Evolutionary conservation across 92 coral and sea anemone species (phyloP).

Genomic region (Porites evermanni): DNA sequence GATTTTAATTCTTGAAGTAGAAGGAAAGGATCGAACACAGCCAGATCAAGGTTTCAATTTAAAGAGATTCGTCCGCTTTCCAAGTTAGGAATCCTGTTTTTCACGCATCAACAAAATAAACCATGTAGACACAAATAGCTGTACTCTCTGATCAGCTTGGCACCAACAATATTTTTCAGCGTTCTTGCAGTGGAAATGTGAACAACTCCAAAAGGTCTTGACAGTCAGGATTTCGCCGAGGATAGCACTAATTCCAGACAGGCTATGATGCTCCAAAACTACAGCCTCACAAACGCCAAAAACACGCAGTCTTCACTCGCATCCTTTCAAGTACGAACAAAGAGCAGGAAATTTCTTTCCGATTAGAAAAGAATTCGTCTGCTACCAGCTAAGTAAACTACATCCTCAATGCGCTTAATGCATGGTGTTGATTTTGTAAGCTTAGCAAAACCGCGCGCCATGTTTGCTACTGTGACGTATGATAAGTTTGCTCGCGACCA

Average conservation of each 20-base stretch:
- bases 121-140: not conserved
- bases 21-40: not conserved
- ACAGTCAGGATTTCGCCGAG: conserved; percentile 18
- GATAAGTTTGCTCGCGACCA: conserved; percentile 68
- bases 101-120: not conserved
- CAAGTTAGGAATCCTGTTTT: conserved; percentile 21
- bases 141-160: not conserved
- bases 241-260: conserved; percentile 29
- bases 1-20: conserved; percentile 6
- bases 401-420: conserved; percentile 34
- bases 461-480: conserved; percentile 91
- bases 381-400: conserved; percentile 19
- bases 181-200: conserved; percentile 8
- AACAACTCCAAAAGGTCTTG: conserved; percentile 1
- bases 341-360: conserved; percentile 19
- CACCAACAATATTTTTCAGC: not conserved
- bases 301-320: conserved; percentile 1
- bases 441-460: conserved; percentile 67
- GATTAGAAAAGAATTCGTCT: conserved; percentile 18
- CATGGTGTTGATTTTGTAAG: conserved; percentile 40
- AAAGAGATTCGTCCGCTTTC: not conserved
- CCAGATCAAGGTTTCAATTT: conserved; percentile 1
- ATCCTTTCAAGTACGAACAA: conserved; percentile 11
- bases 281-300: not conserved
- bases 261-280: not conserved